phyloP scores from a whole-genome alignment of 2,888 invertebrate species.

The Tubulanus polymorphus region DNA sequence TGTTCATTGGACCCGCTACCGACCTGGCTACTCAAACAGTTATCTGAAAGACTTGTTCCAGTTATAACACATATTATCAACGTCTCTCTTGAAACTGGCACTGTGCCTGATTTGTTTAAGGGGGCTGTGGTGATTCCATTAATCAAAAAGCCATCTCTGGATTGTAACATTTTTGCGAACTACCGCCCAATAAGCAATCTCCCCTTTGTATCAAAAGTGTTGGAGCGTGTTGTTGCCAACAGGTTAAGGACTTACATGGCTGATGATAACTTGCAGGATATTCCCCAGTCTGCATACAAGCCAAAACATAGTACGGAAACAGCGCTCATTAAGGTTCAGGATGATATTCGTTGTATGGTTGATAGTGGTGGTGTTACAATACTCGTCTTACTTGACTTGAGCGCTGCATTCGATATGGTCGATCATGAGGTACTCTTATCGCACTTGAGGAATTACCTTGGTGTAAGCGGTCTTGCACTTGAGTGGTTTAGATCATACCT shows the following conservation, averaged over 20 bases:
- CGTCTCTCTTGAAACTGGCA: neutral
- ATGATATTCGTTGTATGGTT: conserved; percentile 4
- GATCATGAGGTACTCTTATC: conserved; percentile 13
- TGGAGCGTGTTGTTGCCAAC: conserved; percentile 8
- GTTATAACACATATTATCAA: neutral
- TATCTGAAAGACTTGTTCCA: neutral
- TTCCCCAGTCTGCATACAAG: conserved; percentile 11
- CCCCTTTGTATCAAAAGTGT: conserved; percentile 15
- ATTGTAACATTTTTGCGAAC: conserved; percentile 8
- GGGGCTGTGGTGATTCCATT: conserved; percentile 8
- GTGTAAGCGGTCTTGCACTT: conserved; percentile 14
- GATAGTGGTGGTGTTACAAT: conserved; percentile 10
- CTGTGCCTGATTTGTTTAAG: conserved; percentile 2
- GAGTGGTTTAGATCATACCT: conserved; percentile 17
- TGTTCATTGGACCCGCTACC: neutral
- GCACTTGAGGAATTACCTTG: conserved; percentile 6
- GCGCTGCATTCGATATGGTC: conserved; percentile 17
- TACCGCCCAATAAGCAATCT: conserved; percentile 15
- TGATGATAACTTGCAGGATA: conserved; percentile 2
- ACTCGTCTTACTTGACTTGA: conserved; percentile 16
- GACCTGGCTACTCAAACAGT: neutral
- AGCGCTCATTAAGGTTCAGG: conserved; percentile 8
- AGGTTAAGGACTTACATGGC: conserved; percentile 6
- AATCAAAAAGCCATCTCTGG: conserved; percentile 9
- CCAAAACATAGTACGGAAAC: conserved; percentile 6